Percentiles rank a stretch among this genome's conserved stretches.
Evolutionary conservation across 2,113 vertebrate genomes (phyloP).

Genomic region (Oenanthe melanoleuca): DNA sequence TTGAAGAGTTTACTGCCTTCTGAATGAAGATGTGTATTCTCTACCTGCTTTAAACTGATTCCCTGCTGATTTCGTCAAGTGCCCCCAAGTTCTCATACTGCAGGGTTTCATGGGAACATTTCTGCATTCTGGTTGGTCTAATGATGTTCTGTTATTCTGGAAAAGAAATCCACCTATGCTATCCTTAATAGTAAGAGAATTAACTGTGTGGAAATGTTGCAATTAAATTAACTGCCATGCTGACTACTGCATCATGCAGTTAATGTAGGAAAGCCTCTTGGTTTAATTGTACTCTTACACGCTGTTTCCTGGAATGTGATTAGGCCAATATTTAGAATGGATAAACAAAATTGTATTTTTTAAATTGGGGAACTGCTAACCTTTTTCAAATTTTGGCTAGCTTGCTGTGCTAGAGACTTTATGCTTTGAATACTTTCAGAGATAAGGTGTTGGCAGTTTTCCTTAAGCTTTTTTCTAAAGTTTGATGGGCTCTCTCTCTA

Average conservation of each 20-base stretch:
- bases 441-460: not conserved
- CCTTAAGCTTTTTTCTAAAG: not conserved
- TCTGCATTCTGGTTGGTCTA: not conserved
- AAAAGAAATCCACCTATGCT: not conserved
- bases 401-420: not conserved
- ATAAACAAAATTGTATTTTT: constrained; percentile 35
- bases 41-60: not conserved
- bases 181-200: constrained; percentile 3
- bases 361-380: not conserved
- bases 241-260: not conserved
- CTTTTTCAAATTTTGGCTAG: not conserved
- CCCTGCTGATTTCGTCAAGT: not conserved
- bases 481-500: not conserved
- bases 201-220: constrained; percentile 30
- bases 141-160: not conserved
- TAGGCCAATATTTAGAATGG: constrained; percentile 24
- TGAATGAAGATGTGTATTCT: not conserved
- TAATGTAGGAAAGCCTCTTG: constrained; percentile 31
- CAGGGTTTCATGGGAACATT: not conserved
- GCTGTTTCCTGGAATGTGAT: not conserved
- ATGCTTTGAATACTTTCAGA: not conserved
- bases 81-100: not conserved
- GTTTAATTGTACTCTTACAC: not conserved
- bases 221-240: constrained; percentile 7
- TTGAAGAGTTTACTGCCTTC: not conserved